Evolutionary conservation across 1,140 invertebrate genomes (phyloP), one percentile per base, ranked within the genome.

Genomic region (Sipha flava): DNA sequence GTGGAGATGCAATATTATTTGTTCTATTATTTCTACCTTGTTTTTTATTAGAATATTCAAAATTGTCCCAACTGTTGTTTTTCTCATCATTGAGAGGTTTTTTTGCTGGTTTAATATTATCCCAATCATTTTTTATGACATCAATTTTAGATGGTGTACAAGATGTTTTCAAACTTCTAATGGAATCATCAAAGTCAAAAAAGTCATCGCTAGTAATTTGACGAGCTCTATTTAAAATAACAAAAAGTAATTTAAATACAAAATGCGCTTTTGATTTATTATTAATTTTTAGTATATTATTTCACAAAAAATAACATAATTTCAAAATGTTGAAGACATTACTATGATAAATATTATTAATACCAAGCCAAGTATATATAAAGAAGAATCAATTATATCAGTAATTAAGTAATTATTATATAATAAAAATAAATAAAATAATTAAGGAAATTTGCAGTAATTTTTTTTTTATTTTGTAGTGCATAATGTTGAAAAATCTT

Each of bases 101-200:
- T 77, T 77, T 77, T 10, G 73, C 73, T 57, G 73, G 73, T n/a
- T 77, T 77, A 6, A 77, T 54, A 77, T 77, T 77, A 54, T 77
- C 73, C 73, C 73, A 77, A 43, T 77, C 73, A 29, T 77, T 77
- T 77, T 57, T 77, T 29, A 77, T 77, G n/a, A 77, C 73, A 45
- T 77, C 49, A 43, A 77, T n/a, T 0, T 43, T 77, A 4, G 34
- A 16, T 59, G 73, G 49, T 3, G 37, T 59, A 70, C n/a, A 47
- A 6, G 49, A 54, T 40, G 23, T 59, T 77, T 77, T 77, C 18
- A 3, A 52, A 57, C 7, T 59, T 59, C 34, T 77, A 23, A 57
- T 59, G 29, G 52, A 43, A 59, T 77, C 73, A 26, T 77, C 52
- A 77, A 77, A 77, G 1, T 77, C 73, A 37, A 43, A 43, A 77